Evolutionary conservation across 2,113 vertebrate species (phyloP), one percentile per base, ranked within the genome.

Genomic region (Gymnocephalus cernua): DNA sequence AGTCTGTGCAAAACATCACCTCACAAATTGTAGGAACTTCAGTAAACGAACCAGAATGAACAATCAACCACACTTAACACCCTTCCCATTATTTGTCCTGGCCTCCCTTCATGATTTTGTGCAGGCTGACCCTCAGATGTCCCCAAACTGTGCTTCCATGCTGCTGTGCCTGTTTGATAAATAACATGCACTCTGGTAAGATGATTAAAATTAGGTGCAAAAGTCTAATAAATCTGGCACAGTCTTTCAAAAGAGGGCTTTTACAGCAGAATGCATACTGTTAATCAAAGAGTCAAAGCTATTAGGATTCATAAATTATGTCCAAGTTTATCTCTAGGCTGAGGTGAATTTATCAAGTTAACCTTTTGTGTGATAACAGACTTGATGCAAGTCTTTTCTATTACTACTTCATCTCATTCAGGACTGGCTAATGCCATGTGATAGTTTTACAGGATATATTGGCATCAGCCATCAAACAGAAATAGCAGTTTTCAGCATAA

Each of bases 221-320:
- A 78, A 45, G 48, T 10, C 19, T 29, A 12, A 54, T 67, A 67
- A 58, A 74, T 74, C 48, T 62, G 8, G 13, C 18, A 2, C 56
- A 32, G 4, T 66, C 23, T 47, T 56, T 48, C 0, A 56, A 11
- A 3, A 57, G 38, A 66, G 32, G 3, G 13, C n/a, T 9, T 58
- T 77, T 51, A 58, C 12, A 14, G 61, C 25, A 47, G 25, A 68
- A 59, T 59, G 73, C 14, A 44, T 41, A 25, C 65, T 56, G 21
- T 63, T 72, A 66, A 71, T 75, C 27, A 23, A 45, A 71, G 47
- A 65, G 11, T 53, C 27, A 62, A 47, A 59, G 18, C 47, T 32
- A 47, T 23, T 51, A 65, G 63, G 57, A 67, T 44, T 67, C 58
- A 75, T 38, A 62, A 53, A 67, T 53, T 27, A 41, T 15, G n/a